These are phyloP conservation scores for Meliscaeva auricollis DNA, from an alignment of 2,888 invertebrate genomes.

Conservation along the genomic window DNA sequence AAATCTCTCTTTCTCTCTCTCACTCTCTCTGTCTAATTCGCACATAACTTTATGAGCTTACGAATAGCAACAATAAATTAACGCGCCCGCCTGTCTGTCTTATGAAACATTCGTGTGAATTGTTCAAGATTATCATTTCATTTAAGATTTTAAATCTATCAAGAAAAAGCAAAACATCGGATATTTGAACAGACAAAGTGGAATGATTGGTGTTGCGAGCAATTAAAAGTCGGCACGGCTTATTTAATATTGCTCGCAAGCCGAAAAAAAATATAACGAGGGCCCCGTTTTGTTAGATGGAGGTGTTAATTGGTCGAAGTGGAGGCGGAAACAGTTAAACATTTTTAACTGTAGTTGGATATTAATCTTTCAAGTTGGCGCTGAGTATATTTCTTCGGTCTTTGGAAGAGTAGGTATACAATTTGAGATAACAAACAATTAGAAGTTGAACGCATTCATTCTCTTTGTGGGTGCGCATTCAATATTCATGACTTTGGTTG, in stretches of 20 bases:
- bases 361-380: constrained; percentile 4
- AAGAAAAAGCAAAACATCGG: constrained; percentile 28
- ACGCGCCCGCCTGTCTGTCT: not conserved
- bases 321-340: constrained; percentile 48
- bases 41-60: constrained; percentile 28
- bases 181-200: constrained; percentile 39
- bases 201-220: constrained; percentile 49
- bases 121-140: constrained; percentile 69
- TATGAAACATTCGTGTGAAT: constrained; percentile 56
- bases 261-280: constrained; percentile 11
- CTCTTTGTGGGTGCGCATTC: not conserved
- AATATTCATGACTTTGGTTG: not conserved
- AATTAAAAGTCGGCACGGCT: constrained; percentile 57
- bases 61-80: constrained; percentile 17
- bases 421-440: not conserved
- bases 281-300: constrained; percentile 5
- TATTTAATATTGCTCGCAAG: constrained; percentile 52
- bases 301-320: constrained; percentile 68
- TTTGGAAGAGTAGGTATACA: not conserved
- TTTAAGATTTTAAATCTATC: constrained; percentile 57
- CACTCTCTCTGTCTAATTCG: constrained; percentile 53
- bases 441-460: not conserved
- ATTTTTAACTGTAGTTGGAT: constrained; percentile 30
- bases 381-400: not conserved
- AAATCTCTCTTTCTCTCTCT: constrained; percentile 45